Conservation (phyloP, 2,888 invertebrate species). For the Patella pellucida region DNA sequence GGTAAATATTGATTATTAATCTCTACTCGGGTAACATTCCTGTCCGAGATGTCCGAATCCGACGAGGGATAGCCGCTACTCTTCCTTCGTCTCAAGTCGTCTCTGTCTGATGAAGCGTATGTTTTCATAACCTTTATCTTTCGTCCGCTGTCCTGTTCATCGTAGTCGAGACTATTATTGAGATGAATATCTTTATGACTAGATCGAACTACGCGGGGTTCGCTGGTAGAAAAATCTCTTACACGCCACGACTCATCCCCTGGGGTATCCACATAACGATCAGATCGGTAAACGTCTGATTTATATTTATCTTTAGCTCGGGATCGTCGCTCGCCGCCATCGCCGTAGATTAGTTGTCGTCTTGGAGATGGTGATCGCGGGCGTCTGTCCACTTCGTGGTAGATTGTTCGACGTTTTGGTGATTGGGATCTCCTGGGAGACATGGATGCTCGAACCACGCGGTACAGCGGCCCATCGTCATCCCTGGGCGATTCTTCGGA, state of each 20-base stretch:
- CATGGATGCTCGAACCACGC: constrained; percentile 25
- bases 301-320: neutral
- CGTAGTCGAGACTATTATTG: neutral
- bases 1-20: neutral
- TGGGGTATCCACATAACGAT: neutral
- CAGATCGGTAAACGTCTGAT: neutral
- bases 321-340: neutral
- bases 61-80: neutral
- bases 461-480: constrained; percentile 32
- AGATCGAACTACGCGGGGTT: neutral
- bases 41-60: neutral
- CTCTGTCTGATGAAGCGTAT: neutral
- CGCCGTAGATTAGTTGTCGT: neutral
- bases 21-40: neutral
- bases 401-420: constrained; percentile 13
- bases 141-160: neutral
- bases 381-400: constrained; percentile 11
- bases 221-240: no score
- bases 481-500: constrained; percentile 31
- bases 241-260: no score
- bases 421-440: constrained; percentile 18
- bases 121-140: neutral
- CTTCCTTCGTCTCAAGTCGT: neutral
- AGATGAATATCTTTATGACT: neutral
- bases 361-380: neutral